Evolutionary conservation across 1,140 invertebrate species (phyloP).

Genomic region (Drosophila kikkawai): DNA sequence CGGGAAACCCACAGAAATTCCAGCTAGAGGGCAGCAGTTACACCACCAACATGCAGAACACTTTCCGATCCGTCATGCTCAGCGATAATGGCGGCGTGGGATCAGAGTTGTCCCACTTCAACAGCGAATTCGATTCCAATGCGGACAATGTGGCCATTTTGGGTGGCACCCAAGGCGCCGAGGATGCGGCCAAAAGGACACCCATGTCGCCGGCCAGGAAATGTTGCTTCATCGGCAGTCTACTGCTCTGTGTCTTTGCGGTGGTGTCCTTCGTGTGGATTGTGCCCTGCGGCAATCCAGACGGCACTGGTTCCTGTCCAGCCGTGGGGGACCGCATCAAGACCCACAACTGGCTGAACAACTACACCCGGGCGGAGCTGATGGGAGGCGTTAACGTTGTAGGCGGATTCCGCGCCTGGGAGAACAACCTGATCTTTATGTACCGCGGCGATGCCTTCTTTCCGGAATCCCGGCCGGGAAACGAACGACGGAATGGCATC

Average conservation of each 20-base stretch:
- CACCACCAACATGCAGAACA: constrained; percentile 79
- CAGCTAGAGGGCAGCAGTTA: constrained; percentile 67
- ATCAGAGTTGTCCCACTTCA: constrained; percentile 77
- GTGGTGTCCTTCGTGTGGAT: constrained; percentile 91
- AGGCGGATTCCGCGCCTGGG: constrained; percentile 86
- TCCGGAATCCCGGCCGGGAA: constrained; percentile 85
- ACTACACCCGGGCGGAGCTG: constrained; percentile 90
- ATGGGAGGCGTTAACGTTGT: constrained; percentile 90
- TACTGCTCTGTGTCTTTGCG: constrained; percentile 89
- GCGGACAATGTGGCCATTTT: constrained; percentile 83
- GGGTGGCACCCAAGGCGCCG: constrained; percentile 39
- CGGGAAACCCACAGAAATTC: constrained; percentile 41
- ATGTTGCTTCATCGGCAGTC: constrained; percentile 88
- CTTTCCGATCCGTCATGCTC: constrained; percentile 86
- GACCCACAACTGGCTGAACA: constrained; percentile 89
- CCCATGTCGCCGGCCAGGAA: constrained; percentile 89
- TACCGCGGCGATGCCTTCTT: constrained; percentile 88
- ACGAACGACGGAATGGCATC: constrained; percentile 86
- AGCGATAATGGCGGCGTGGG: constrained; percentile 85
- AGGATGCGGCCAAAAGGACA: constrained; percentile 62
- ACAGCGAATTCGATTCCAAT: constrained; percentile 75
- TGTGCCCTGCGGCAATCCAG: constrained; percentile 88
- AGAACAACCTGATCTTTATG: constrained; percentile 89
- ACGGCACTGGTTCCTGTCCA: constrained; percentile 87
- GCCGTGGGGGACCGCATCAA: constrained; percentile 85